Percentiles rank a stretch among this genome's conserved stretches.
Evolutionary conservation across 2,797 vertebrate genomes (phyloP).

Genomic region (Cygnus olor): DNA sequence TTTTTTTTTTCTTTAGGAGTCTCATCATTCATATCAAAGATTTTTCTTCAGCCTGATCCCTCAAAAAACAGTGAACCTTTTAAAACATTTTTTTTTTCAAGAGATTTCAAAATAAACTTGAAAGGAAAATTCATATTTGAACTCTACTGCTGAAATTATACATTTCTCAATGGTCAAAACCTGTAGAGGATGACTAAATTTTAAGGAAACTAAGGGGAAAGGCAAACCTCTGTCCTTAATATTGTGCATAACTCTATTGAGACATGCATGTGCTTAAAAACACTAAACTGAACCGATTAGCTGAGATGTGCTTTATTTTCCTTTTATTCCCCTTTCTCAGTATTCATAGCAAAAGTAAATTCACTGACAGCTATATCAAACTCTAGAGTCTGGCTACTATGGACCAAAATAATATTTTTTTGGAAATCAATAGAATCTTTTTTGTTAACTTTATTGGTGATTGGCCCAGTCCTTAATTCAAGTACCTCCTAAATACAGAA

Average conservation of each 20-base stretch:
- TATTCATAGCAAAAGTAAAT: not conserved
- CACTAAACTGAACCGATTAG: not conserved
- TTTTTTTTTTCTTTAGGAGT: not conserved
- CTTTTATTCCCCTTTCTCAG: not conserved
- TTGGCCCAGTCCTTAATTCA: not conserved
- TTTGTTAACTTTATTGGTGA: not conserved
- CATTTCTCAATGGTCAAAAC: not conserved
- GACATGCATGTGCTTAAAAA: not conserved
- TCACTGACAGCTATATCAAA: not conserved
- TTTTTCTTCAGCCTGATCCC: not conserved
- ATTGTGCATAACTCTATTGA: not conserved
- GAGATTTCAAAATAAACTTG: not conserved
- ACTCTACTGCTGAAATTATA: not conserved
- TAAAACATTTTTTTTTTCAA: not conserved
- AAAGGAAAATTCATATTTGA: not conserved
- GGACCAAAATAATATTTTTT: not conserved
- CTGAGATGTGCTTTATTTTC: not conserved
- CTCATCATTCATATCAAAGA: not conserved
- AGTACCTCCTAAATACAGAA: not conserved
- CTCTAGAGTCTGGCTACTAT: not conserved
- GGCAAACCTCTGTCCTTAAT: not conserved
- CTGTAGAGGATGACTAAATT: not conserved
- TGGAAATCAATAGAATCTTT: not conserved
- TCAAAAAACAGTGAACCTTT: not conserved
- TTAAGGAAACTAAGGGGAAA: not conserved